Evolutionary conservation across 2,113 vertebrate genomes (phyloP), one percentile per base, ranked within the genome.

Genomic region (Cyprinus carpio): DNA sequence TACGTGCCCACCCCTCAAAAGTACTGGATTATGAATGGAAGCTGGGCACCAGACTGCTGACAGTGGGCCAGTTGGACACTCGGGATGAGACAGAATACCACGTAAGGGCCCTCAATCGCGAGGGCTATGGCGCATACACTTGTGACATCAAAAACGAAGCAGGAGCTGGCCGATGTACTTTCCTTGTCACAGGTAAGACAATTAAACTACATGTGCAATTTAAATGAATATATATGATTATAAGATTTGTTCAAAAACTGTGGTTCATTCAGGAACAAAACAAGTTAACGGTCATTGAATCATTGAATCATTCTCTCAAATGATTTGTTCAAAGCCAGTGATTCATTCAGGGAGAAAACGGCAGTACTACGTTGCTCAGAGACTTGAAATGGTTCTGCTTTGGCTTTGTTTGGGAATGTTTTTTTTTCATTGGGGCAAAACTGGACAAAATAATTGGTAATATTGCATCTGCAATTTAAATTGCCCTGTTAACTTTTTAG

Each of bases 131-230:
- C 7, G 84, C 96, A 89, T 99, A 99, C 92, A 99, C 97, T 89
- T 99, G 97, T 86, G 97, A 97, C 92, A 94, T 99, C 93, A 97
- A 96, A 85, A 99, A 99, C 13, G 97, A 99, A 88, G 98, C 98
- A 0, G 98, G 98, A 0, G 94, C 96, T 0, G 97, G 97, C 4
- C 93, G 96, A 81, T 99, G 98, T 95, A 98, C 96, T 89, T 99
- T 98, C 92, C 95, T 97, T 0, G 95, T 99, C 76, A 98, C 97
- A 92, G 98, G 98, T 99, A 92, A 90, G 91, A 27, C 2, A 4
- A 71, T 2, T 65, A 18, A 65, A 67, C 23, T 43, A 18, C 12
- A 27, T 27, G n/a, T 65, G 12, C 13, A 15, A 62, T 16, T 46
- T 27, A 49, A 18, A 31, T 15, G 23, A 8, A 10, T 77, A 15